These are phyloP conservation scores for Agriopis marginaria DNA, from an alignment of 2,888 invertebrate genomes.

Conservation along the genomic window DNA sequence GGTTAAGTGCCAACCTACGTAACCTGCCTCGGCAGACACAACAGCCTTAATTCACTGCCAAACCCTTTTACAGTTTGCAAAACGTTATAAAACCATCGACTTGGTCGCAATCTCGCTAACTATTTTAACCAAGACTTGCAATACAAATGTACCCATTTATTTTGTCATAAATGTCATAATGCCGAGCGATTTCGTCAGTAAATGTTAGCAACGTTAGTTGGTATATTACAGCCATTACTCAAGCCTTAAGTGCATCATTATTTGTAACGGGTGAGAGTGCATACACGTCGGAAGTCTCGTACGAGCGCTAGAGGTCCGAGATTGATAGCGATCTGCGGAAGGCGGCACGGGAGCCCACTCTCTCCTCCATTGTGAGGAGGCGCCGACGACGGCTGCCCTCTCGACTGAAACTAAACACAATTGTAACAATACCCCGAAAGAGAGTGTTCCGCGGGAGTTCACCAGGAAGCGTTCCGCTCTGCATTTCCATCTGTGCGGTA, in stretches of 20 bases:
- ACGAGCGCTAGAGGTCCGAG: slow-evolving; percentile 62
- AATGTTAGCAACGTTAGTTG: slow-evolving; percentile 35
- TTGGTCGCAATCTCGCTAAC: slow-evolving; percentile 29
- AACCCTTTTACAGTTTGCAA: slow-evolving; percentile 36
- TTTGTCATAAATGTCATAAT: slow-evolving; percentile 35
- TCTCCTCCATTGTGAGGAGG: slow-evolving; percentile 77
- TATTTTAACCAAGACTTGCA: slow-evolving; percentile 34
- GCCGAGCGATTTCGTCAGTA: slow-evolving; percentile 32
- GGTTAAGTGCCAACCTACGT: slow-evolving; percentile 38
- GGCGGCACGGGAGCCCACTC: slow-evolving; percentile 69
- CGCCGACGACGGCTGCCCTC: slow-evolving; percentile 70
- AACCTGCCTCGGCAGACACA: slow-evolving; percentile 34
- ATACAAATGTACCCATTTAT: slow-evolving; percentile 30
- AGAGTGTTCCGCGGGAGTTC: slow-evolving; percentile 58
- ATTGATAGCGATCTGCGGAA: slow-evolving; percentile 76
- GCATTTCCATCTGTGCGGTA: slow-evolving; percentile 74
- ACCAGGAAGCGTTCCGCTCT: slow-evolving; percentile 83
- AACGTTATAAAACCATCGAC: slow-evolving; percentile 39
- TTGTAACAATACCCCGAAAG: slow-evolving; percentile 64
- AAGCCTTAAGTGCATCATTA: slow-evolving; percentile 48
- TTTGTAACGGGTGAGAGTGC: slow-evolving; percentile 52
- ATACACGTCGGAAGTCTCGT: slow-evolving; percentile 66
- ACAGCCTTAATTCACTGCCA: slow-evolving; percentile 21
- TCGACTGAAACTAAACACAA: slow-evolving; percentile 71
- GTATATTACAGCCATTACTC: slow-evolving; percentile 44